Evolutionary conservation across 2,888 invertebrate genomes (phyloP), one percentile per base, ranked within the genome.

Genomic region (Thera obeliscata): DNA sequence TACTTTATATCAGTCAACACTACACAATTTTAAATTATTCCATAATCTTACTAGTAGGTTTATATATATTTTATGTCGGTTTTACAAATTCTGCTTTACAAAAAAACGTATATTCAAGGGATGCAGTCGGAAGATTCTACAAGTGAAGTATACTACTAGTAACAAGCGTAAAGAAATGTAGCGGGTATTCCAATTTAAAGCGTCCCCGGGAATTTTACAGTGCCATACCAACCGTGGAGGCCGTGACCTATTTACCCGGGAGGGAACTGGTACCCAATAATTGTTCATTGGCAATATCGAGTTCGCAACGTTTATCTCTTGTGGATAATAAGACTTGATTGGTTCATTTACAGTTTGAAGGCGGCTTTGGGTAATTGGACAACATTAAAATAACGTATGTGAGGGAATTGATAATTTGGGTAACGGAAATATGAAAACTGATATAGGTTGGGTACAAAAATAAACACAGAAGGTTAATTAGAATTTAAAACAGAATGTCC

Each of bases 171-270:
- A 43, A 56, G 50, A 56, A 50, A 55, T 36, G 49, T 11, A 36
- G 52, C 36, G 11, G 5, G 59, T 12, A 52, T 33, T 38, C 41
- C 22, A 63, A 62, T 62, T 43, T 43, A 2, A 54, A 52, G 46
- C 36, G 48, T 61, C 57, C 60, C 62, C 56, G 66, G 56, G 56
- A 63, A 68, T 58, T 60, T 62, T 55, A 60, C 49, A 61, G 66
- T 68, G 62, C 41, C 50, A 57, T 56, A 69, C 72, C 67, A 66
- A 48, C 54, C 58, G 41, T 33, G 56, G 33, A 56, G 64, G 64
- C 71, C 71, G 68, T 74, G 73, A 70, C 74, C 72, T 62, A 63
- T 52, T 71, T 74, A 55, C 57, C 66, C 49, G 66, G 71, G 71
- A 66, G 67, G 69, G 71, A 56, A 69, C 71, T 65, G 58, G 55